phyloP scores from a whole-genome alignment of 2,888 invertebrate species.

The Neria commutata region DNA sequence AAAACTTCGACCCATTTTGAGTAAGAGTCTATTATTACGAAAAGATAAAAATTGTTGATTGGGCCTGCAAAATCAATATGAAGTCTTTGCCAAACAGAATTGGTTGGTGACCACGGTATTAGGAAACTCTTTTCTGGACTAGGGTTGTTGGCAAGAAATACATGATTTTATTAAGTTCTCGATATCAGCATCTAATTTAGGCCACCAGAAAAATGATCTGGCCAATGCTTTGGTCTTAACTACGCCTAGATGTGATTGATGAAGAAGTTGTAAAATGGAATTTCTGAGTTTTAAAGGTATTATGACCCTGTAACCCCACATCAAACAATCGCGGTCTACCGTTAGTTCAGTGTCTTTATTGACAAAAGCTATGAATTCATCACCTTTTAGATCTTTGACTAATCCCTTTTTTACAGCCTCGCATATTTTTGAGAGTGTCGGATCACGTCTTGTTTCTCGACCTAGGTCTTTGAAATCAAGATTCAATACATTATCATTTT shows the following conservation, averaged over 20 bases:
- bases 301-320: too few species aligned
- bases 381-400: too few species aligned
- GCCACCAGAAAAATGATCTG: too few species aligned
- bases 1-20: slow-evolving; percentile 22
- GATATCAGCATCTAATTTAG: slow-evolving; percentile 3
- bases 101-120: slow-evolving; percentile 16
- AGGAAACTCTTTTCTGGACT: slow-evolving; percentile 9
- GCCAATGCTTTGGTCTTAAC: too few species aligned
- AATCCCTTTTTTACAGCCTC: neutral
- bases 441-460: neutral
- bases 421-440: neutral
- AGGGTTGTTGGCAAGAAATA: slow-evolving; percentile 5
- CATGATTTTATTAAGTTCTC: slow-evolving; percentile 5
- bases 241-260: too few species aligned
- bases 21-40: slow-evolving; percentile 16
- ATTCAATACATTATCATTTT: neutral
- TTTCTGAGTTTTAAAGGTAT: too few species aligned
- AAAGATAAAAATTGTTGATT: slow-evolving; percentile 7
- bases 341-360: too few species aligned
- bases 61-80: slow-evolving; percentile 16
- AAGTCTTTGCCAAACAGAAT: slow-evolving; percentile 14
- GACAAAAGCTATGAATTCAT: too few species aligned
- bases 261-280: too few species aligned
- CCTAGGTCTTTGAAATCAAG: neutral
- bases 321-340: too few species aligned